phyloP scores from a whole-genome alignment of 2,888 invertebrate species.

The Sisyra terminalis region DNA sequence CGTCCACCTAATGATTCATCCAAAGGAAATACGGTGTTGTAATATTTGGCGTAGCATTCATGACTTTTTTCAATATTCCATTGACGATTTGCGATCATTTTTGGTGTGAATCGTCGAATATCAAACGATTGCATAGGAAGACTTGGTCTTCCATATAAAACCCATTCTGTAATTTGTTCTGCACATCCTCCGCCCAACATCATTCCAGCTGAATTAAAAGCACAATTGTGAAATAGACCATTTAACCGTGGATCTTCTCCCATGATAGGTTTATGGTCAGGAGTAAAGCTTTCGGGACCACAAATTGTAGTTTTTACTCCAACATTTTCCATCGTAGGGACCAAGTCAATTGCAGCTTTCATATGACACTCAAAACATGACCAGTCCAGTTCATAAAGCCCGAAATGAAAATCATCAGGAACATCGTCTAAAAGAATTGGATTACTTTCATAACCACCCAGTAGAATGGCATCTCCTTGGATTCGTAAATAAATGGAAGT shows the following conservation, averaged over 20 bases:
- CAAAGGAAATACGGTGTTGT: conserved; percentile 63
- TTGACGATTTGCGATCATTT: conserved; percentile 47
- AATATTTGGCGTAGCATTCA: conserved; percentile 81
- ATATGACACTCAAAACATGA: conserved; percentile 66
- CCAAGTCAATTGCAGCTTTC: conserved; percentile 49
- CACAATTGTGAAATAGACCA: conserved; percentile 74
- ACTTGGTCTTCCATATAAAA: conserved; percentile 63
- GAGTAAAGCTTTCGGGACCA: conserved; percentile 84
- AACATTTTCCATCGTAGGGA: conserved; percentile 53
- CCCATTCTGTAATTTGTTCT: conserved; percentile 74
- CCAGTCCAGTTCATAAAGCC: conserved; percentile 77
- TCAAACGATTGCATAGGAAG: conserved; percentile 78
- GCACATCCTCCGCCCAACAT: conserved; percentile 82
- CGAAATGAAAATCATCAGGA: conserved; percentile 62
- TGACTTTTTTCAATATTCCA: conserved; percentile 76
- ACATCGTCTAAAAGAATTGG: conserved; percentile 67
- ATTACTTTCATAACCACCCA: conserved; percentile 80
- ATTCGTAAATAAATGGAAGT: conserved; percentile 65
- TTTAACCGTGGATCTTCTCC: conserved; percentile 54
- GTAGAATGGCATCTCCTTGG: conserved; percentile 64
- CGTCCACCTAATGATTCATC: conserved; percentile 73
- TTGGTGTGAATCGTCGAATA: conserved; percentile 63
- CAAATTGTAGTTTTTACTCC: conserved; percentile 79
- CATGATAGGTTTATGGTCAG: conserved; percentile 77
- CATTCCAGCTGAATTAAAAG: conserved; percentile 84